Evolutionary conservation across 2,888 invertebrate genomes (phyloP), one percentile per base, ranked within the genome.

Genomic region (Hypolimnas misippus): DNA sequence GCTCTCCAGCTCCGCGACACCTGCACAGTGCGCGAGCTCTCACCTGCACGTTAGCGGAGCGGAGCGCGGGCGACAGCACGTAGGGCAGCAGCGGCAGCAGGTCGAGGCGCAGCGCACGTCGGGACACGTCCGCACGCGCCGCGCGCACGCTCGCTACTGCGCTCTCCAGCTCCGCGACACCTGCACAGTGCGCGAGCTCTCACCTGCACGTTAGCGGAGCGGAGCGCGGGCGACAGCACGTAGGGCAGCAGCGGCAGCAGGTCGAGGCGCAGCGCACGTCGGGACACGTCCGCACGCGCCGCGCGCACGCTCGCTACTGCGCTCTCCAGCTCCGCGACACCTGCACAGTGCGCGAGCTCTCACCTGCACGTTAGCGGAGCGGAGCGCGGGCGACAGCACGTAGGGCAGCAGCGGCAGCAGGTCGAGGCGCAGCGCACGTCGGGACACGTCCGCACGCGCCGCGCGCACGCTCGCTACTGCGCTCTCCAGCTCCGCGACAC

Each of bases 181-280:
- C n/a, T n/a, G n/a, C n/a, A n/a, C n/a, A n/a, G n/a, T n/a, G n/a
- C n/a, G n/a, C n/a, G n/a, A n/a, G n/a, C n/a, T 17, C 53, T 44
- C 70, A 90, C 92, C 86, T 92, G 92, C 2, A 92, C 74, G 42
- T 91, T 92, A 52, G 97, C 96, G 0, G 97, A 95, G 54, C 97
- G 92, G 44, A 98, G 87, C 17, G 91, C 87, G 0, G 98, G 98
- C 56, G 95, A 93, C 51, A 98, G 91, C 55, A 98, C 93, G 60
- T 94, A 92, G 2, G 95, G 93, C 51, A 98, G 78, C 38, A 95
- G 82, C 0, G 98, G 96, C 58, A 97, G 78, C 0, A 96, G 84
- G 73, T 98, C 97, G 40, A 95, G 77, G 31, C 94, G 84, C n/a
- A 97, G 79, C 0, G 92, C 84, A 1, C 70, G 65, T 0, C 85